Evolutionary conservation across 2,113 vertebrate species (phyloP), one percentile per base, ranked within the genome.

Genomic region (Struthidea cinerea): DNA sequence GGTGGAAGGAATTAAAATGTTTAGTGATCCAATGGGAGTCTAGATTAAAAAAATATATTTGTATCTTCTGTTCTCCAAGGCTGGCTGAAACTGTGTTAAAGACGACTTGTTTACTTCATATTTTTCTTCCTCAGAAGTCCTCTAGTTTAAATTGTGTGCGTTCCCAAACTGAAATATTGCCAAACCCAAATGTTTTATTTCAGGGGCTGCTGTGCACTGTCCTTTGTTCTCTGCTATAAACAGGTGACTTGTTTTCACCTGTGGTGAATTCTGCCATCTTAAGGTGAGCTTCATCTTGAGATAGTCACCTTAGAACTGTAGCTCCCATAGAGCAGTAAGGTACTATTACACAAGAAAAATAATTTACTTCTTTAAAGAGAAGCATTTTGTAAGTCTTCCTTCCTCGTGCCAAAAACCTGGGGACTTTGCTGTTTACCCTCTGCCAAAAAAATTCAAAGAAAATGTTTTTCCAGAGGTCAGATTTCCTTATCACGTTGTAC

Each of bases 391-490:
- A 77, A 83, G 67, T 49, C 35, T 22, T 63, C 20, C 18, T 42
- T 55, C 57, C 88, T 94, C 50, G 63, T 95, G 76, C 89, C 88
- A 87, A 65, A 76, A 95, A 30, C 41, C 41, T 53, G 42, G 32
- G 61, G 74, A 65, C 75, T 86, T 90, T 7, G 27, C 20, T 91
- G 60, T 84, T 89, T 79, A 73, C 24, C 10, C 35, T 88, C 30
- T 77, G 67, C 63, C 89, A 86, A 75, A 90, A 95, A 84, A 90
- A 47, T 63, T 83, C 18, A 59, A 73, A 63, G 71, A 74, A 80
- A 74, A 86, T 88, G 68, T 86, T 96, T 93, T 88, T 57, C 42
- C 18, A 52, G 68, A 77, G 83, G 50, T 93, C 71, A 33, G 7
- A 20, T 95, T 90, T 79, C 90, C 47, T 67, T 78, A 47, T 69